Evolutionary conservation across 2,888 invertebrate genomes (phyloP).

Genomic region (Volucella inflata): DNA sequence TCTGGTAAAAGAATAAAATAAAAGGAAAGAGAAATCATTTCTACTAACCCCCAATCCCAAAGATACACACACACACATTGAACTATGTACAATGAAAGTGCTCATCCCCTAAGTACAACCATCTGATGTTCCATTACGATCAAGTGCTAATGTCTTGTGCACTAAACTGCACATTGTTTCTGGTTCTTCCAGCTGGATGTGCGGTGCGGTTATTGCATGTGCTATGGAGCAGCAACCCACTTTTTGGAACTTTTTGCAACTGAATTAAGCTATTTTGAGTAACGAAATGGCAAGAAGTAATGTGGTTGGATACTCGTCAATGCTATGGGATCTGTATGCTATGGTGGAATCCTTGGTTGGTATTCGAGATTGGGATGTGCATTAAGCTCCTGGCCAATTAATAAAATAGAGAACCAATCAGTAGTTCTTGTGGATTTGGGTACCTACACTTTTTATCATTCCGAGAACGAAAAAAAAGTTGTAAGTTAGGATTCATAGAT

Average conservation of each 20-base stretch:
- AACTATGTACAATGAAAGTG: no score
- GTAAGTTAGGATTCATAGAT: no score
- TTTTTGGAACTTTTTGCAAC: conserved; percentile 23
- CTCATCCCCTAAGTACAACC: neutral
- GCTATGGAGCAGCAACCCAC: neutral
- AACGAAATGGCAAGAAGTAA: conserved; percentile 51
- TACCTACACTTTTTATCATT: no score
- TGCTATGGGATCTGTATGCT: neutral
- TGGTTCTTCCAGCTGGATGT: conserved; percentile 10
- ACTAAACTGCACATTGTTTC: conserved; percentile 62
- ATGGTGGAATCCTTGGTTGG: neutral
- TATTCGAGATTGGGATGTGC: neutral
- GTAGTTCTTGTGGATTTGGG: no score
- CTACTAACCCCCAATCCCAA: no score
- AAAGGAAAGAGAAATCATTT: neutral
- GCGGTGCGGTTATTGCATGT: conserved; percentile 5
- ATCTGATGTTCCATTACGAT: conserved; percentile 52
- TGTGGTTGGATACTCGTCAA: neutral
- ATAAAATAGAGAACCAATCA: no score
- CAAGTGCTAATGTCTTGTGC: conserved; percentile 63
- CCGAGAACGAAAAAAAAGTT: no score
- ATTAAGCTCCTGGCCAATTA: no score
- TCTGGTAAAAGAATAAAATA: neutral
- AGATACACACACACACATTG: no score
- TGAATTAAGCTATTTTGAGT: conserved; percentile 44